Conservation (phyloP, 2,888 invertebrate genomes). For the Drosophila stalkeri region DNA sequence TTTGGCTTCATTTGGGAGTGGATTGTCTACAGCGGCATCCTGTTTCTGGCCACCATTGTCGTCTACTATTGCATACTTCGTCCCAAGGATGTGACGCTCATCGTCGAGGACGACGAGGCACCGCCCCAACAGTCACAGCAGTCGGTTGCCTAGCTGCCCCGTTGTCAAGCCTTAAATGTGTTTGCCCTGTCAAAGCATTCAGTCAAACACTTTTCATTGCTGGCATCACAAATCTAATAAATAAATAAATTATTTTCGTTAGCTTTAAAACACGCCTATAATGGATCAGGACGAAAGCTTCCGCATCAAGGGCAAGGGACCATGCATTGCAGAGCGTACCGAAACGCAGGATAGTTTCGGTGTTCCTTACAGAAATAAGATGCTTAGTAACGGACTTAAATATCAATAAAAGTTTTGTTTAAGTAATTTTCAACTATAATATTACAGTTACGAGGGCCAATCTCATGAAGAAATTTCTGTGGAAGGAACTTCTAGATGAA, state of each 20-base stretch:
- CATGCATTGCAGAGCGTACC: slow-evolving; percentile 45
- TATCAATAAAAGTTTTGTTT: not conserved
- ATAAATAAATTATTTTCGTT: slow-evolving; percentile 66
- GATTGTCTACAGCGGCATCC: slow-evolving; percentile 87
- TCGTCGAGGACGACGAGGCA: slow-evolving; percentile 69
- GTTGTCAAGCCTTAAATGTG: slow-evolving; percentile 35
- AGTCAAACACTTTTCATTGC: slow-evolving; percentile 21
- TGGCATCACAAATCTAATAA: slow-evolving; percentile 8
- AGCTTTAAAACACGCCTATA: slow-evolving; percentile 16
- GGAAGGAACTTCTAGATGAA: slow-evolving; percentile 82
- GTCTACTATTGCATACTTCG: slow-evolving; percentile 88
- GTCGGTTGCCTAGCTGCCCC: slow-evolving; percentile 52
- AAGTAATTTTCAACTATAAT: not conserved
- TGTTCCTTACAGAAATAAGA: slow-evolving; percentile 73
- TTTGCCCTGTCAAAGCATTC: slow-evolving; percentile 49
- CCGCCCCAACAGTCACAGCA: slow-evolving; percentile 15
- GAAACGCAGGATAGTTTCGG: slow-evolving; percentile 61
- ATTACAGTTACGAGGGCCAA: slow-evolving; percentile 75
- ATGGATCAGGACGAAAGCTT: slow-evolving; percentile 40
- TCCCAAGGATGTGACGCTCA: slow-evolving; percentile 87
- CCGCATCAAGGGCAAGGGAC: slow-evolving; percentile 39
- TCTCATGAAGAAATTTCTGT: slow-evolving; percentile 81
- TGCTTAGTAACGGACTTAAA: slow-evolving; percentile 55
- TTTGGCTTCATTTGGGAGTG: slow-evolving; percentile 88
- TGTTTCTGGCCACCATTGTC: slow-evolving; percentile 88